phyloP scores from a whole-genome alignment of 2,797 vertebrate species.

The Syngnathus acus region DNA sequence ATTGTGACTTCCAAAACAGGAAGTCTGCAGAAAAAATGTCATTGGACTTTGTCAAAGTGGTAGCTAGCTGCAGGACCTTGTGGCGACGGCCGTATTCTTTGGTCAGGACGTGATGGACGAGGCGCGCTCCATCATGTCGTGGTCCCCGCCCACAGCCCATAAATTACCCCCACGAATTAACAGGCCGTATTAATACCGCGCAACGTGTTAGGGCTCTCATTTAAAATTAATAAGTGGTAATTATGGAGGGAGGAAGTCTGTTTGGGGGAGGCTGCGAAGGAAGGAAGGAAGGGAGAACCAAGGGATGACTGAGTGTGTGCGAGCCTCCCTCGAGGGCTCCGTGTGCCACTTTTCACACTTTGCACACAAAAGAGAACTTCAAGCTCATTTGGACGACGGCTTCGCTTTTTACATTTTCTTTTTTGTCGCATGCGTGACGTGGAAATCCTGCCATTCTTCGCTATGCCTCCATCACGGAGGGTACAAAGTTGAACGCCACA shows the following conservation, averaged over 20 bases:
- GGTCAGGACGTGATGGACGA: slow-evolving; percentile 63
- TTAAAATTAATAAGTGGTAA: slow-evolving; percentile 99
- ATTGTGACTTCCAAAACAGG: too few species aligned
- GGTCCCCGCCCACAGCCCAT: slow-evolving; percentile 75
- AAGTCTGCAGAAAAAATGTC: too few species aligned
- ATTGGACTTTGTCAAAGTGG: too few species aligned
- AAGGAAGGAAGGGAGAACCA: slow-evolving; percentile 13
- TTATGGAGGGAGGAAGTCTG: slow-evolving; percentile 75
- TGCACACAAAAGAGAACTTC: not conserved
- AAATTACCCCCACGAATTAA: slow-evolving; percentile 82
- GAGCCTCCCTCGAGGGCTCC: not conserved
- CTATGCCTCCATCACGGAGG: too few species aligned
- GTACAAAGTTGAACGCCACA: too few species aligned
- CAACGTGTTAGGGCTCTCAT: slow-evolving; percentile 93
- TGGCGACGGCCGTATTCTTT: slow-evolving; percentile 36
- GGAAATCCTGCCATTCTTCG: too few species aligned
- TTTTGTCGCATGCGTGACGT: too few species aligned
- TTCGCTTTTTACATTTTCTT: too few species aligned
- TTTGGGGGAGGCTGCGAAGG: slow-evolving; percentile 36
- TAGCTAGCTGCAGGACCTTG: slow-evolving; percentile 2
- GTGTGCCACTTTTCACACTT: slow-evolving; percentile 5
- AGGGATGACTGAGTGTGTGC: not conserved
- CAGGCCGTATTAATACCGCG: slow-evolving; percentile 94
- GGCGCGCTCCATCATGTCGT: slow-evolving; percentile 75
- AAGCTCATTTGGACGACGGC: not conserved